phyloP scores from a whole-genome alignment of 2,113 vertebrate genomes.

The Lasiurus cinereus region DNA sequence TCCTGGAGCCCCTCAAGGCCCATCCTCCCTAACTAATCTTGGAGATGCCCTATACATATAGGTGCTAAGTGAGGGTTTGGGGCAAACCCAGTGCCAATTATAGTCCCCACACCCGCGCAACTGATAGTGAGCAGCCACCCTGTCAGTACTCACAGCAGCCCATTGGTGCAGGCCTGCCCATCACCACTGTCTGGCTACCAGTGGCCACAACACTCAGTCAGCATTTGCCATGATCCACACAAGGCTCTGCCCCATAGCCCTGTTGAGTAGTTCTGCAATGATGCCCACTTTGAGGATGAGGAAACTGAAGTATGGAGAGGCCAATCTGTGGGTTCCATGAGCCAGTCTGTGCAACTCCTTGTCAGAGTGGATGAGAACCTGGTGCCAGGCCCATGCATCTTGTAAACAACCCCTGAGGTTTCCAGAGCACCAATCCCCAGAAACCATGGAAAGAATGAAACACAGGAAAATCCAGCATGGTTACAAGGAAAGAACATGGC shows the following conservation, averaged over 20 bases:
- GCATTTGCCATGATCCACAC: accelerated
- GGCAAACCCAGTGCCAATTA: not conserved
- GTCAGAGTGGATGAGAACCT: not conserved
- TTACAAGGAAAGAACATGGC: not conserved
- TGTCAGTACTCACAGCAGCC: not conserved
- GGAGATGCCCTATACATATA: not conserved
- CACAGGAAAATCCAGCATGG: not conserved
- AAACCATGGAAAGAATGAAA: conserved; percentile 4
- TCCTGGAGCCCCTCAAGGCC: accelerated
- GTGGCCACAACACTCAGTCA: not conserved
- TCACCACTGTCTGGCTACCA: accelerated
- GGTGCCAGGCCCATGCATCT: not conserved
- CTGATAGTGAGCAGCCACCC: not conserved
- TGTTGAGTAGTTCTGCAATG: not conserved
- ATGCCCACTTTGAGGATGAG: not conserved
- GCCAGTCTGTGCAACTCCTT: not conserved
- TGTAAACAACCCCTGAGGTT: conserved; percentile 42
- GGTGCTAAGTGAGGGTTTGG: not conserved
- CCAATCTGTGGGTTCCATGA: not conserved
- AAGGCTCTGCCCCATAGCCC: not conserved
- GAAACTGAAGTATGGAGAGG: not conserved
- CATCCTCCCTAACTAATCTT: not conserved
- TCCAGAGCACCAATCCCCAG: not conserved
- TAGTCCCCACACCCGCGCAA: not conserved
- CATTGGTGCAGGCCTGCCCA: not conserved